A percentile compares a stretch with the other conserved stretches of the same genome.
Evolutionary conservation across 2,888 invertebrate genomes (phyloP).

Genomic region (Steromphala cineraria): DNA sequence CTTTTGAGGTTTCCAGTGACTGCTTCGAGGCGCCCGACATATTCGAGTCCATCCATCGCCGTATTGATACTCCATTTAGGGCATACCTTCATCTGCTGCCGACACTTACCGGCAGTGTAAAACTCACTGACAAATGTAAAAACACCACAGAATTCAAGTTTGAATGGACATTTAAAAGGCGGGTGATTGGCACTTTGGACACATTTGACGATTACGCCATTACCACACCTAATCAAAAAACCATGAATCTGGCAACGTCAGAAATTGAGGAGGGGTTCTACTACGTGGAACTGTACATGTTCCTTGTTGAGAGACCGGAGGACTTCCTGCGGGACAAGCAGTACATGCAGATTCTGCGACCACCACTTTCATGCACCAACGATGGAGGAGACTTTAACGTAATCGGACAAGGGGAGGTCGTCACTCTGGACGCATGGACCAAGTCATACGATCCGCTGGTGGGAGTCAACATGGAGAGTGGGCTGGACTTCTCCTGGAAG

Average conservation of each 20-base stretch:
- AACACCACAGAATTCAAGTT: background rate
- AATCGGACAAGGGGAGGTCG: background rate
- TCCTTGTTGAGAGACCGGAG: background rate
- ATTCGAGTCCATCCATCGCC: slow-evolving; percentile 11
- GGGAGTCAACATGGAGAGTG: background rate
- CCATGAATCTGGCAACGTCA: background rate
- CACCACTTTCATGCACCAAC: background rate
- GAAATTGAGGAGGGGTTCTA: background rate
- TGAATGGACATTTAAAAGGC: slow-evolving; percentile 5
- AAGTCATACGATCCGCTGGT: slow-evolving; percentile 27
- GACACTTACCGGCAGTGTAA: background rate
- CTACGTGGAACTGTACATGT: background rate
- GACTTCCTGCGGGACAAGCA: background rate
- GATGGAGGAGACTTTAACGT: background rate
- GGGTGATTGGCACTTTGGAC: background rate
- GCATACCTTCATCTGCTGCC: background rate
- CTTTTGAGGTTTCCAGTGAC: slow-evolving; percentile 13
- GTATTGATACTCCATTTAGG: background rate
- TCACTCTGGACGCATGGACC: background rate
- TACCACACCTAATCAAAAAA: background rate
- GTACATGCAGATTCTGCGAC: slow-evolving; percentile 1
- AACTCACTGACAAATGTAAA: slow-evolving; percentile 12
- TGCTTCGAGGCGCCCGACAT: slow-evolving; percentile 16
- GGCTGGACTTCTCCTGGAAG: slow-evolving; percentile 21
- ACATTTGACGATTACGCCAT: background rate